phyloP scores from a whole-genome alignment of 2,113 vertebrate species.

The Anser cygnoides region DNA sequence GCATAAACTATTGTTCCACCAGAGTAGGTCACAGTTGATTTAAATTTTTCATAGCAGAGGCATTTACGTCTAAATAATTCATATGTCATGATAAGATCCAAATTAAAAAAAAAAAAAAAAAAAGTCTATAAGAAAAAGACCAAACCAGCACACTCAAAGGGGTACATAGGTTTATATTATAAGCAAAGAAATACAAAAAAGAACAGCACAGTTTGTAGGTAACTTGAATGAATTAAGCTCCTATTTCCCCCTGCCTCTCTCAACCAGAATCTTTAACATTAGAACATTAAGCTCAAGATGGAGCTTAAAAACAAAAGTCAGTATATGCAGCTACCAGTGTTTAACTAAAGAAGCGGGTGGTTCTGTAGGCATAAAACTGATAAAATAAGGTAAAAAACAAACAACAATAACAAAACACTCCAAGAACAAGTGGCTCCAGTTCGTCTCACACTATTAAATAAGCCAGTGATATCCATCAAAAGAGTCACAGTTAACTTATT shows the following conservation, averaged over 20 bases:
- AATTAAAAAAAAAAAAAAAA: background rate
- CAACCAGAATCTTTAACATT: background rate
- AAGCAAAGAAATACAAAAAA: background rate
- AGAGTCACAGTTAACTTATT: background rate
- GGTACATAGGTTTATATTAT: background rate
- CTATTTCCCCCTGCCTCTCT: background rate
- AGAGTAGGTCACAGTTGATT: background rate
- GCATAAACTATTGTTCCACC: background rate
- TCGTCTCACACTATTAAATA: slow-evolving; percentile 8
- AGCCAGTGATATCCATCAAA: background rate
- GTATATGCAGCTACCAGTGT: background rate
- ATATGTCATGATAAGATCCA: background rate
- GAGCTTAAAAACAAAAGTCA: background rate
- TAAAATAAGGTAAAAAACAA: background rate
- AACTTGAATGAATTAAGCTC: background rate
- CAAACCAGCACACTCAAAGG: background rate
- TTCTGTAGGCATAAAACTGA: background rate
- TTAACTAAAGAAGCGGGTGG: background rate
- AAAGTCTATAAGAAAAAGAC: background rate
- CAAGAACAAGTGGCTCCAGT: background rate
- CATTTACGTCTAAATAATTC: slow-evolving; percentile 5
- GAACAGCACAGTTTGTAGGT: background rate
- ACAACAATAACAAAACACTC: background rate
- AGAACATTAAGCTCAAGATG: background rate
- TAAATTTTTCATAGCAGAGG: background rate